Conservation (phyloP, 1,140 invertebrate genomes). For the Temnothorax longispinosus region DNA sequence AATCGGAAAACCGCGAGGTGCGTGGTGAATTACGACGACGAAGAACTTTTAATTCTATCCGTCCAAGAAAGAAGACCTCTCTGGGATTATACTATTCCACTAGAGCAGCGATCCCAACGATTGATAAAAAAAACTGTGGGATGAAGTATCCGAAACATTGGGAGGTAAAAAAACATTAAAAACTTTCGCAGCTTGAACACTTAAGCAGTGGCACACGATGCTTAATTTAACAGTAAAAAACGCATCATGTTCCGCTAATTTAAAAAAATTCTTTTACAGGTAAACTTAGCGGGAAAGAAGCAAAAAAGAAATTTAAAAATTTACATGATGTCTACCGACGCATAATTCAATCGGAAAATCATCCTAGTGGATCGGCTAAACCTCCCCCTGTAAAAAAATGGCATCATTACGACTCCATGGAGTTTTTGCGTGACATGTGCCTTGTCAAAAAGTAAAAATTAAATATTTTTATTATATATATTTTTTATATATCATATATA, state of each 20-base stretch:
- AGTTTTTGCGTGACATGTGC: background rate
- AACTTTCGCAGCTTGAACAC: background rate
- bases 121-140: background rate
- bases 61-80: background rate
- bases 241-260: background rate
- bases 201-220: background rate
- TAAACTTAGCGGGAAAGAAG: conserved; percentile 7
- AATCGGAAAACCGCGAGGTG: background rate
- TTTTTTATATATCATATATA: background rate
- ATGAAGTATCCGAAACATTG: background rate
- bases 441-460: conserved; percentile 6
- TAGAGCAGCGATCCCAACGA: background rate
- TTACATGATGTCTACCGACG: background rate
- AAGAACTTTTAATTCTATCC: background rate
- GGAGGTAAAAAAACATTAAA: background rate
- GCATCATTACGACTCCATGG: background rate
- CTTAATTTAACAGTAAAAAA: no score
- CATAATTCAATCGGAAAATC: background rate
- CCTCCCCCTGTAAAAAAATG: background rate
- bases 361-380: background rate
- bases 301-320: conserved; percentile 34
- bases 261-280: background rate
- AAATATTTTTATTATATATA: background rate
- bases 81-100: background rate
- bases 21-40: background rate